Evolutionary conservation across 1,140 invertebrate species (phyloP).

Genomic region (Diorhabda sublineata): DNA sequence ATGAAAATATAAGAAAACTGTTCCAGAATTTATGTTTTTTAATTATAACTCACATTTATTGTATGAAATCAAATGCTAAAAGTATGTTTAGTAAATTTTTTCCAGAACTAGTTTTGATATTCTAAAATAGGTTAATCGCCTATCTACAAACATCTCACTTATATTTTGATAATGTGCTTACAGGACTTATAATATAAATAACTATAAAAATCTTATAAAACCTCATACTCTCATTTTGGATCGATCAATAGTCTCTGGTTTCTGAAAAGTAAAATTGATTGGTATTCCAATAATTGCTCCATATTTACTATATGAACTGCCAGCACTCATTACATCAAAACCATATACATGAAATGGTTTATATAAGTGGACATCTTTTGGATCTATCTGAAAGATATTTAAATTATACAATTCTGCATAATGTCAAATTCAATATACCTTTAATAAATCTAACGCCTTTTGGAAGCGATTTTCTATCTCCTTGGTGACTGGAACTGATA

Average conservation of each 20-base stretch:
- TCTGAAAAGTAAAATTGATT: constrained; percentile 55
- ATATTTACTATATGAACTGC: constrained; percentile 44
- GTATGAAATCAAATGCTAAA: no score
- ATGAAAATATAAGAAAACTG: no score
- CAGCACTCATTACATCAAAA: constrained; percentile 59
- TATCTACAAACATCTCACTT: no score
- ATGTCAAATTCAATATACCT: constrained; percentile 28
- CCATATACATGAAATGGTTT: constrained; percentile 60
- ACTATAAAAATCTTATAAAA: neutral
- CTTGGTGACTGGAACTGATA: constrained; percentile 45
- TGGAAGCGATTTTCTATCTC: constrained; percentile 46
- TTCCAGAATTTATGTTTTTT: no score
- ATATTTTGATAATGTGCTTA: no score
- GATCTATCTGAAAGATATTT: constrained; percentile 45
- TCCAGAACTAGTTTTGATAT: no score
- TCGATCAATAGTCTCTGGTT: constrained; percentile 49
- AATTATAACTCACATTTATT: no score
- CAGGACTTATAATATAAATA: neutral
- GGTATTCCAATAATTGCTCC: constrained; percentile 64
- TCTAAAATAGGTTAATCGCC: no score
- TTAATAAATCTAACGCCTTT: constrained; percentile 50
- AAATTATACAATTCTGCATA: neutral
- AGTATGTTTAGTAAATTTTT: no score
- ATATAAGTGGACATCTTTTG: constrained; percentile 43
- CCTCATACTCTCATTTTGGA: constrained; percentile 50